Evolutionary conservation across 2,888 invertebrate species (phyloP).

Genomic region (Tinea pellionella): DNA sequence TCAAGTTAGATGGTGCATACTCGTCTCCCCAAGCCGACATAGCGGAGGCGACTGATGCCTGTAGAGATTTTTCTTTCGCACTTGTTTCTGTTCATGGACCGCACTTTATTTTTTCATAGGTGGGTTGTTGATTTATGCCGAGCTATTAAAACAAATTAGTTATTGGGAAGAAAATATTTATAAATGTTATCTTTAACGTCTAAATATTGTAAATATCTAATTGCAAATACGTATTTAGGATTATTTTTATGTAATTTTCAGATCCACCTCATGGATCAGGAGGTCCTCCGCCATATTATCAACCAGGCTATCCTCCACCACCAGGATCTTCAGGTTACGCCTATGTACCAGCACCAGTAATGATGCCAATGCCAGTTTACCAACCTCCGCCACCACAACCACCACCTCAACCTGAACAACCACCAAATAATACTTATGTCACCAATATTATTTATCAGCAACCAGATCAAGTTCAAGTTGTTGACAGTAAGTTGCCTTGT

Average conservation of each 20-base stretch:
- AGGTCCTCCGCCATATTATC: conserved; percentile 26
- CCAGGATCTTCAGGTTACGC: conserved; percentile 18
- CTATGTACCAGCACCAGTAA: conserved; percentile 45
- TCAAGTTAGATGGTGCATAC: too few species aligned
- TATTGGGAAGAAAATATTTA: too few species aligned
- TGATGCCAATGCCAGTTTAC: conserved; percentile 53
- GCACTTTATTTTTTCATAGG: too few species aligned
- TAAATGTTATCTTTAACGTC: too few species aligned
- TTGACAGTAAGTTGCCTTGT: conserved; percentile 10
- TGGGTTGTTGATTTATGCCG: too few species aligned
- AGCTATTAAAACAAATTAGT: too few species aligned
- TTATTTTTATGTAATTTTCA: conserved; percentile 19
- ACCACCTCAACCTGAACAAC: conserved; percentile 24
- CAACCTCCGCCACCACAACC: conserved; percentile 24
- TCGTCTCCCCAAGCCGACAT: too few species aligned
- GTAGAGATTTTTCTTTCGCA: too few species aligned
- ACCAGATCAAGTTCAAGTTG: conserved; percentile 15
- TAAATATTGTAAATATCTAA: too few species aligned
- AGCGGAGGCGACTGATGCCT: too few species aligned
- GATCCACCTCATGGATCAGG: conserved; percentile 32
- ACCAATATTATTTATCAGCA: conserved; percentile 43
- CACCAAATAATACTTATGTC: conserved; percentile 30
- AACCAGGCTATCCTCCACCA: conserved; percentile 9
- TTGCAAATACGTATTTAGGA: too few species aligned
- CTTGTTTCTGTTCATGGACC: too few species aligned